phyloP scores from a whole-genome alignment of 2,113 vertebrate species.

The Agelaius tricolor region DNA sequence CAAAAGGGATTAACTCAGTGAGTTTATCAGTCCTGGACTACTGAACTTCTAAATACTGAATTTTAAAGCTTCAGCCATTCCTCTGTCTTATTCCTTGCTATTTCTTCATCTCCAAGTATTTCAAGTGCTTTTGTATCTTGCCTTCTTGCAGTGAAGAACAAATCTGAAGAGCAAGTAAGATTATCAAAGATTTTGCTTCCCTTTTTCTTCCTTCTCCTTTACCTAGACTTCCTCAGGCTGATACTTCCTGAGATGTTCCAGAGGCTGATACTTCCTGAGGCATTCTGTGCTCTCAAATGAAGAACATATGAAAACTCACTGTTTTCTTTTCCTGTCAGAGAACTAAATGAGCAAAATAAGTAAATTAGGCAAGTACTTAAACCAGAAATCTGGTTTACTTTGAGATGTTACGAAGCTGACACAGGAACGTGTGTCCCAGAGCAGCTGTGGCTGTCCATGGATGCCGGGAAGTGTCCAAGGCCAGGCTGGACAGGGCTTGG shows the following conservation, averaged over 20 bases:
- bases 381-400: neutral
- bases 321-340: neutral
- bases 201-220: neutral
- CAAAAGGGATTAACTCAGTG: neutral
- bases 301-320: neutral
- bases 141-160: neutral
- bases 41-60: neutral
- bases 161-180: neutral
- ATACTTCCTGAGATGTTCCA: neutral
- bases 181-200: neutral
- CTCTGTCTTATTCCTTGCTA: neutral
- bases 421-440: rapidly evolving
- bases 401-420: neutral
- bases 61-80: neutral
- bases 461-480: neutral
- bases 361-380: neutral
- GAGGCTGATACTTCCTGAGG: neutral
- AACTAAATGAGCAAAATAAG: neutral
- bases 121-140: neutral
- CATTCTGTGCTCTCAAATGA: neutral
- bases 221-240: neutral
- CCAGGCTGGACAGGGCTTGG: rapidly evolving
- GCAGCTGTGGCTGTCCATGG: neutral
- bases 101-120: neutral
- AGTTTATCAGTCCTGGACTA: neutral